Evolutionary conservation across 2,797 vertebrate species (phyloP).

Genomic region (Monodelphis domestica): DNA sequence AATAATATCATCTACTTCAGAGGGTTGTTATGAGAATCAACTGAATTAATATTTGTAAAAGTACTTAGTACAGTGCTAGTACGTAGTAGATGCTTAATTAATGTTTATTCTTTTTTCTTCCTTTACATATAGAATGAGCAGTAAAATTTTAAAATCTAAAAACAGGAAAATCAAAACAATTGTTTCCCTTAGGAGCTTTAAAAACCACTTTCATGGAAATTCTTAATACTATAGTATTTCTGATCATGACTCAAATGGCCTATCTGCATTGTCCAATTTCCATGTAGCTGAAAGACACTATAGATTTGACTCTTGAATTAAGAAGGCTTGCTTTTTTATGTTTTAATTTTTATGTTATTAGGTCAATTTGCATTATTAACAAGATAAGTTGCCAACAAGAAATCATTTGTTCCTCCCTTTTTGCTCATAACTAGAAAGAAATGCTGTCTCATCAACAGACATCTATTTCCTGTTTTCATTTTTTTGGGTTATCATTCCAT

Average conservation of each 20-base stretch:
- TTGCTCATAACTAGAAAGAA: conserved; percentile 40
- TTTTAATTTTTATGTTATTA: conserved; percentile 64
- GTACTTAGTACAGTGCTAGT: no score
- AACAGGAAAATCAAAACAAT: conserved; percentile 73
- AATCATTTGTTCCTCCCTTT: conserved; percentile 56
- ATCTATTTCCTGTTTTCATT: conserved; percentile 99
- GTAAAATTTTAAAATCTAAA: conserved; percentile 51
- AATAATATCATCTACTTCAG: no score
- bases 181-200: conserved; percentile 66
- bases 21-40: no score
- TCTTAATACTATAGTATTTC: conserved; percentile 54
- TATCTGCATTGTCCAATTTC: background rate
- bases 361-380: conserved; percentile 42
- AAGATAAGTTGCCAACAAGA: conserved; percentile 69
- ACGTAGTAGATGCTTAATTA: no score
- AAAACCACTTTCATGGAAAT: background rate
- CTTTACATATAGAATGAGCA: conserved; percentile 46
- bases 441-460: conserved; percentile 90
- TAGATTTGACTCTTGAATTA: conserved; percentile 21
- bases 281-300: conserved; percentile 21
- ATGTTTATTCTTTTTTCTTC: conserved; percentile 34
- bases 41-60: no score
- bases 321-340: conserved; percentile 47
- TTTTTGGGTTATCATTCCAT: conserved; percentile 92
- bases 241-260: background rate